Conservation (phyloP, 2,888 invertebrate species). For the Cotesia congregata region DNA sequence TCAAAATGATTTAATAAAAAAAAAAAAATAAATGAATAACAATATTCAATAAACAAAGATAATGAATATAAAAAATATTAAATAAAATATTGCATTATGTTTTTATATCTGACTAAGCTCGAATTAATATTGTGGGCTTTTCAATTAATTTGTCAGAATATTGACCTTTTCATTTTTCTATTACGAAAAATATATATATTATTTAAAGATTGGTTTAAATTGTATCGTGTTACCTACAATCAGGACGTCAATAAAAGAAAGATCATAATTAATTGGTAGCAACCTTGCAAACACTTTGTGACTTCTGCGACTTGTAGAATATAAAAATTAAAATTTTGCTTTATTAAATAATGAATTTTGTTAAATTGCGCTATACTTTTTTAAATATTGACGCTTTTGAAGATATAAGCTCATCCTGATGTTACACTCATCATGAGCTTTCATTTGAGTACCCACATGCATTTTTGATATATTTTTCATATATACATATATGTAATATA, state of each 20-base stretch:
- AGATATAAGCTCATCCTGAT: too few species aligned
- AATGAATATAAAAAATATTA: neutral
- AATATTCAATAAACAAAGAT: neutral
- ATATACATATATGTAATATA: too few species aligned
- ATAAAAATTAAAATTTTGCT: too few species aligned
- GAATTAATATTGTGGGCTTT: neutral
- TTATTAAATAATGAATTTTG: too few species aligned
- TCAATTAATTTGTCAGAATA: neutral
- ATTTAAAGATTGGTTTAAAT: neutral
- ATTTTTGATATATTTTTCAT: too few species aligned
- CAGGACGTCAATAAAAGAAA: neutral
- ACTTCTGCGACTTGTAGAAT: too few species aligned
- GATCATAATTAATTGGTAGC: too few species aligned
- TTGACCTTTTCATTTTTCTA: neutral
- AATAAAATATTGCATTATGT: neutral
- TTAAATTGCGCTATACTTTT: too few species aligned
- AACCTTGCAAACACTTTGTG: too few species aligned
- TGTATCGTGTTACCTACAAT: neutral
- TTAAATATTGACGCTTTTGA: too few species aligned
- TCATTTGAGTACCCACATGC: too few species aligned
- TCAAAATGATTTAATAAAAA: conserved; percentile 48
- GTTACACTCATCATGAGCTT: too few species aligned
- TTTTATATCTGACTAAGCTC: neutral
- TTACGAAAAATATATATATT: neutral
- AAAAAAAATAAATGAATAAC: conserved; percentile 41